Evolutionary conservation across 2,888 invertebrate species (phyloP).

Genomic region (Platypus cylindrus): DNA sequence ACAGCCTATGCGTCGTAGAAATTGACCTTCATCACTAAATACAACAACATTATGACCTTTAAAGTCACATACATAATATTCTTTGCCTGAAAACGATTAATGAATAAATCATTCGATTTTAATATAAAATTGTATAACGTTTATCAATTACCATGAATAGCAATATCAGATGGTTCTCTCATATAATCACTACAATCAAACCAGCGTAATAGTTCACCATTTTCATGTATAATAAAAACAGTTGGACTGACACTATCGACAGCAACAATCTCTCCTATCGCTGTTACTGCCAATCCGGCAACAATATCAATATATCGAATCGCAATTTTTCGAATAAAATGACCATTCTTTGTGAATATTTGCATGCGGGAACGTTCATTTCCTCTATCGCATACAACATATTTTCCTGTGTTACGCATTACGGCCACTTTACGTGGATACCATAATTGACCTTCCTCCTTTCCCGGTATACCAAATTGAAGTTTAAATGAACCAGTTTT

Average conservation of each 20-base stretch:
- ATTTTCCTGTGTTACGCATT: slow-evolving; percentile 74
- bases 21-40: slow-evolving; percentile 84
- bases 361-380: slow-evolving; percentile 96
- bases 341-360: slow-evolving; percentile 90
- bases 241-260: slow-evolving; percentile 96
- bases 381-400: slow-evolving; percentile 95
- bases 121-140: background rate
- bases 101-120: slow-evolving; percentile 1
- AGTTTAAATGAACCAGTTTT: slow-evolving; percentile 87
- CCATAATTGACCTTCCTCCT: slow-evolving; percentile 94
- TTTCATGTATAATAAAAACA: slow-evolving; percentile 85
- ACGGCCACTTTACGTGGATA: slow-evolving; percentile 94
- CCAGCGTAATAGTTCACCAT: slow-evolving; percentile 87
- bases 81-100: slow-evolving; percentile 53
- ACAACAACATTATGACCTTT: slow-evolving; percentile 97
- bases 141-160: slow-evolving; percentile 63
- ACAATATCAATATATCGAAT: slow-evolving; percentile 81
- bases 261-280: slow-evolving; percentile 86
- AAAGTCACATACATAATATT: slow-evolving; percentile 95
- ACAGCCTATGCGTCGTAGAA: slow-evolving; percentile 85
- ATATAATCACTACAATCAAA: slow-evolving; percentile 97
- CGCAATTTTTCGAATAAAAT: slow-evolving; percentile 91
- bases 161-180: slow-evolving; percentile 95
- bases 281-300: slow-evolving; percentile 87
- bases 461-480: slow-evolving; percentile 89